Conservation (phyloP, 2,113 vertebrate species). For the Gulo gulo region DNA sequence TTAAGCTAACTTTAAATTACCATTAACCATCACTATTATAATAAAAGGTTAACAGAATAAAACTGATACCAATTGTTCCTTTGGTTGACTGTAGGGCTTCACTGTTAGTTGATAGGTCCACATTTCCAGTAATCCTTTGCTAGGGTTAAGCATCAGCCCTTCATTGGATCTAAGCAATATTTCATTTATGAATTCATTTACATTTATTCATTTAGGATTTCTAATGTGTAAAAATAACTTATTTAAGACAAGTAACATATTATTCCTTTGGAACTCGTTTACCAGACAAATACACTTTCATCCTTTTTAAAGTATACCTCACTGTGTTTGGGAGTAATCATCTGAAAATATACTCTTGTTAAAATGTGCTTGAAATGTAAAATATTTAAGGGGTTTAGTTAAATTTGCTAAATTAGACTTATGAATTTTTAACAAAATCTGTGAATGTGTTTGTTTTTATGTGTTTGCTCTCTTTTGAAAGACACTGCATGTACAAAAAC, state of each 20-base stretch:
- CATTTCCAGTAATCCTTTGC: background rate
- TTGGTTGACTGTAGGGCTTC: background rate
- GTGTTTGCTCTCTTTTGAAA: background rate
- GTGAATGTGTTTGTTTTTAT: background rate
- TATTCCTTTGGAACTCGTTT: slow-evolving; percentile 41
- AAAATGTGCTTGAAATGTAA: background rate
- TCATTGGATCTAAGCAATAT: background rate
- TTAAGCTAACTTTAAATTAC: background rate
- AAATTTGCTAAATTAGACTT: background rate
- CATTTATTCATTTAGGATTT: slow-evolving; percentile 1
- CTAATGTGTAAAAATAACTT: background rate
- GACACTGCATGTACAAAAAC: background rate
- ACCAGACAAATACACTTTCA: background rate
- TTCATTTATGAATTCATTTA: background rate
- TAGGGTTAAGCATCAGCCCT: background rate
- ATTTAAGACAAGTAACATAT: slow-evolving; percentile 6
- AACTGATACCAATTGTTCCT: background rate
- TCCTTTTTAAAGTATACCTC: background rate
- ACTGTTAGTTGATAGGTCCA: background rate
- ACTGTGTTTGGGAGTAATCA: background rate
- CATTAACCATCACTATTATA: background rate
- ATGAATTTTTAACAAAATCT: background rate
- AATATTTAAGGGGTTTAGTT: background rate
- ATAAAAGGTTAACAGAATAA: background rate
- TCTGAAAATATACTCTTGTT: slow-evolving; percentile 6